A percentile compares a stretch with the other conserved stretches of the same genome.
Evolutionary conservation across 2,797 vertebrate species (phyloP).

Genomic region (Oryzias sinensis): DNA sequence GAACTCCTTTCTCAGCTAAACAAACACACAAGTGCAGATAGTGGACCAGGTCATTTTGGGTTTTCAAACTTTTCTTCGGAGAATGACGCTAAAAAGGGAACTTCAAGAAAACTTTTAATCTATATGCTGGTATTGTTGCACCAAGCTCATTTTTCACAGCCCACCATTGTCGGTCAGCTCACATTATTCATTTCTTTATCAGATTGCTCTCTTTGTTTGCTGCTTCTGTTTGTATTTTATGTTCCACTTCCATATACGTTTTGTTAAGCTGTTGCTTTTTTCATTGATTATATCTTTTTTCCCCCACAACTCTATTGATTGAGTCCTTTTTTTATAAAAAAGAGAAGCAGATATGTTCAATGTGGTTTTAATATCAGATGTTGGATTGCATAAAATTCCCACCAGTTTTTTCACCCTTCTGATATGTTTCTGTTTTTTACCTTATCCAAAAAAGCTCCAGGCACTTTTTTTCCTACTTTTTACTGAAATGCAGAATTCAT

Average conservation of each 20-base stretch:
- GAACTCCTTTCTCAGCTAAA: slow-evolving; percentile 6
- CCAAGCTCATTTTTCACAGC: slow-evolving; percentile 65
- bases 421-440: too few species aligned
- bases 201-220: slow-evolving; percentile 35
- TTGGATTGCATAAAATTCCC: slow-evolving; percentile 8
- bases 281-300: slow-evolving; percentile 32
- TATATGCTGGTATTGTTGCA: slow-evolving; percentile 53
- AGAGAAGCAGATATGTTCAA: slow-evolving; percentile 27
- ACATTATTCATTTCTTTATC: slow-evolving; percentile 71
- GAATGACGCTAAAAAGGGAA: slow-evolving; percentile 33
- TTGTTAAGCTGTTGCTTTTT: slow-evolving; percentile 28
- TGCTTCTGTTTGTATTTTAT: slow-evolving; percentile 33
- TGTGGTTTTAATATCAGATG: slow-evolving; percentile 11
- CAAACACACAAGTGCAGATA: slow-evolving; percentile 16
- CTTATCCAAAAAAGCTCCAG: slow-evolving; percentile 8
- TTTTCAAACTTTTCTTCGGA: slow-evolving; percentile 22
- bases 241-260: slow-evolving; percentile 25
- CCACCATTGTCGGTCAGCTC: slow-evolving; percentile 51
- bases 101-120: slow-evolving; percentile 52
- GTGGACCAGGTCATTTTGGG: slow-evolving; percentile 20
- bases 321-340: slow-evolving; percentile 13
- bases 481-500: not conserved
- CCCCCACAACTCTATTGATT: slow-evolving; percentile 5
- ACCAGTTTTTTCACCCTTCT: too few species aligned
- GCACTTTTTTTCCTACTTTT: slow-evolving; percentile 6